phyloP scores from a whole-genome alignment of 2,797 vertebrate genomes.

The Distichodus sexfasciatus region DNA sequence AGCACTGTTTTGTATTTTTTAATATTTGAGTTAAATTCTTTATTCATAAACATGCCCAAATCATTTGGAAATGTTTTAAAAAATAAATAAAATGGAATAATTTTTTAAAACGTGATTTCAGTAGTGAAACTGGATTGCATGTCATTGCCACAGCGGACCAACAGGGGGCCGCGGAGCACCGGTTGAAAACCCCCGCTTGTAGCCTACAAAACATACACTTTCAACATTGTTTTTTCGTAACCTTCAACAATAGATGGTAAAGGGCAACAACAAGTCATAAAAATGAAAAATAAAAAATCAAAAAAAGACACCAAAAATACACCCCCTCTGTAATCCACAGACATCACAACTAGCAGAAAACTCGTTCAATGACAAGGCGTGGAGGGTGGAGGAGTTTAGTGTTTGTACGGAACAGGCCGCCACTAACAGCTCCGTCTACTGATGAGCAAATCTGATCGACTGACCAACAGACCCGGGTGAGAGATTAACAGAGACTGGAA shows the following conservation, averaged over 20 bases:
- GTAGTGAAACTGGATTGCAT: too few relatives aligned
- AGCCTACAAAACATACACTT: constrained; percentile 69
- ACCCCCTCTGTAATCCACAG: constrained; percentile 58
- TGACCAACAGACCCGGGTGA: neutral
- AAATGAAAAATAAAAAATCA: constrained; percentile 52
- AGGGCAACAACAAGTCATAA: constrained; percentile 63
- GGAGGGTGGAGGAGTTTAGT: constrained; percentile 52
- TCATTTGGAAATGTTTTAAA: too few relatives aligned
- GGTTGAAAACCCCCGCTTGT: too few relatives aligned
- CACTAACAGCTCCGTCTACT: neutral
- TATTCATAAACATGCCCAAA: too few relatives aligned
- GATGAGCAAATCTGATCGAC: constrained; percentile 3
- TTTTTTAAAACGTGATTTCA: too few relatives aligned
- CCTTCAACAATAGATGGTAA: constrained; percentile 57
- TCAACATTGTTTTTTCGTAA: constrained; percentile 58
- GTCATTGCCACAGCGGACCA: too few relatives aligned
- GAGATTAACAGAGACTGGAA: constrained; percentile 3
- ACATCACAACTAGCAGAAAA: constrained; percentile 60
- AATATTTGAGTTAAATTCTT: too few relatives aligned
- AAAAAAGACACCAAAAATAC: constrained; percentile 40
- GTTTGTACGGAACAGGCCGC: constrained; percentile 36
- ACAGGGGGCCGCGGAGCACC: too few relatives aligned
- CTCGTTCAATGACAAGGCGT: constrained; percentile 63
- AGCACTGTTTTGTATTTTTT: too few relatives aligned
- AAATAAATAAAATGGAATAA: too few relatives aligned